Percentiles rank a stretch among this genome's conserved stretches.
Conservation (phyloP, 2,797 vertebrate species). For the Stomatorhinus walkeri region DNA sequence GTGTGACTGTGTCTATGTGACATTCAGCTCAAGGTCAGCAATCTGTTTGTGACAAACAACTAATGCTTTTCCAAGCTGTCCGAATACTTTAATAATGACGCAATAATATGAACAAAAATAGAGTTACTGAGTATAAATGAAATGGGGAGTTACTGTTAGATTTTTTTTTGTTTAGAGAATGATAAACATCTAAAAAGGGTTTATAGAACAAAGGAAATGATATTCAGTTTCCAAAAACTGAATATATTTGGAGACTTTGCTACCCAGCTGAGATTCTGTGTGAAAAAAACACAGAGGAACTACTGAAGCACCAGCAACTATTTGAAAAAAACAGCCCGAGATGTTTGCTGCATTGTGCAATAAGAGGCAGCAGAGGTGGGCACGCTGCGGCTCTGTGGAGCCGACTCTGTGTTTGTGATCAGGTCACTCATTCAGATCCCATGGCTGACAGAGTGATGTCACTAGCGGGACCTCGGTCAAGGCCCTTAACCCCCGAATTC, state of each 20-base stretch:
- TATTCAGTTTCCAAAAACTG: neutral
- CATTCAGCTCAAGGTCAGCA: neutral
- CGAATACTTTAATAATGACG: neutral
- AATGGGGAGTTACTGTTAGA: neutral
- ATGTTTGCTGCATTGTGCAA: neutral
- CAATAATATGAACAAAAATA: neutral
- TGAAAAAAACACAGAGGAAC: conserved; percentile 59
- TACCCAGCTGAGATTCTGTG: conserved; percentile 60
- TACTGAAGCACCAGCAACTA: conserved; percentile 66
- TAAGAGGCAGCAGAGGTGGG: neutral
- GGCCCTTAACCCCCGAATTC: neutral
- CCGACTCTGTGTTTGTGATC: neutral
- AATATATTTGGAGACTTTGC: conserved; percentile 12
- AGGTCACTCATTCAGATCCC: neutral
- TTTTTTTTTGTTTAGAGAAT: neutral
- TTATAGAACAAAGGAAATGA: neutral
- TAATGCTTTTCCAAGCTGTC: neutral
- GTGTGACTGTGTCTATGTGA: neutral
- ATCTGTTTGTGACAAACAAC: neutral
- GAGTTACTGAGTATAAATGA: neutral
- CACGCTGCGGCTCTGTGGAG: neutral
- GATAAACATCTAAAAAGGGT: neutral
- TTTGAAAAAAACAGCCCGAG: conserved; percentile 65
- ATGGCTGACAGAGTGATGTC: neutral
- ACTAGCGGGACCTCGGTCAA: neutral